These are phyloP conservation scores for Neotoxoptera formosana DNA, from an alignment of 1,140 invertebrate species.

Conservation along the genomic window DNA sequence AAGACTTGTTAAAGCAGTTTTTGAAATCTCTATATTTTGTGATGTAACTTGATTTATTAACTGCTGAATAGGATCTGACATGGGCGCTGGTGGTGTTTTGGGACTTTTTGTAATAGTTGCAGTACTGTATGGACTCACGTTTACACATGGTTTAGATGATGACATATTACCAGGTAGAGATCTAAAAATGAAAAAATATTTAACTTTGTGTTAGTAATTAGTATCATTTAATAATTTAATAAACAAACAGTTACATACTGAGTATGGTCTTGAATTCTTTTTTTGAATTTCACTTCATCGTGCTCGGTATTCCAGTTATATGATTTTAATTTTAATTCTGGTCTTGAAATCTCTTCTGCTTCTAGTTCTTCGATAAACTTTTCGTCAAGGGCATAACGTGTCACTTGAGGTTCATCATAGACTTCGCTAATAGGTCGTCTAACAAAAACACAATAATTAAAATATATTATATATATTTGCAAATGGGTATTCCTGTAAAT, in stretches of 20 bases:
- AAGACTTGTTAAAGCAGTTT: conserved; percentile 28
- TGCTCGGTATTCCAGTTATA: conserved; percentile 40
- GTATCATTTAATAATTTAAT: background rate
- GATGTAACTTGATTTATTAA: conserved; percentile 49
- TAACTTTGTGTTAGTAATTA: background rate
- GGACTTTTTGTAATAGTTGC: conserved; percentile 55
- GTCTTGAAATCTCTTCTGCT: conserved; percentile 47
- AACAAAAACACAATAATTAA: background rate
- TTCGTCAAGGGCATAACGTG: conserved; percentile 47
- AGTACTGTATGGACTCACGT: conserved; percentile 53
- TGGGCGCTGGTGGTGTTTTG: background rate
- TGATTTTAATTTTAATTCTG: conserved; percentile 50
- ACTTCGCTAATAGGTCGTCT: conserved; percentile 35
- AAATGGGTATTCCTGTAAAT: background rate
- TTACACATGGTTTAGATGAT: conserved; percentile 45
- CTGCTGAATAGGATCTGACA: conserved; percentile 34
- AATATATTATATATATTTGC: background rate
- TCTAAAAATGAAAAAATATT: conserved; percentile 27
- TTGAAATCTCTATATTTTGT: conserved; percentile 31
- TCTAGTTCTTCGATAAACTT: conserved; percentile 52
- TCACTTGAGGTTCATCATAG: conserved; percentile 31
- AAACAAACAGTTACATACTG: conserved; percentile 23
- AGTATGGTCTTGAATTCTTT: conserved; percentile 13
- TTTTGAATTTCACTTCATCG: conserved; percentile 33
- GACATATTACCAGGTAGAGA: background rate